Percentiles rank a stretch among this genome's conserved stretches.
phyloP scores from a whole-genome alignment of 2,113 vertebrate species.

The Psephotus haematonotus region DNA sequence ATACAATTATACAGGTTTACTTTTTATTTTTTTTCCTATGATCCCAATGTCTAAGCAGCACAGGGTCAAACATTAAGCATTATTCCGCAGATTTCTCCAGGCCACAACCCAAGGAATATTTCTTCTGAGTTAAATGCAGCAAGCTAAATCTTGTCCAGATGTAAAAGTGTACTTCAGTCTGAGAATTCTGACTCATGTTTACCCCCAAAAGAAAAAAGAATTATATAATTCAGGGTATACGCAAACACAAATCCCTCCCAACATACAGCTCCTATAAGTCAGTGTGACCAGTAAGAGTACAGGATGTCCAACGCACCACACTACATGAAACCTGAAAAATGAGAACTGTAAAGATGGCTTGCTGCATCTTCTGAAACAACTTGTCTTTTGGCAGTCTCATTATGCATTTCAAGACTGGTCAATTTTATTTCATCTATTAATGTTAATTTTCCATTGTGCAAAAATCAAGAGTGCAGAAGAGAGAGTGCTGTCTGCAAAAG shows the following conservation, averaged over 20 bases:
- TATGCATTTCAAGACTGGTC: neutral
- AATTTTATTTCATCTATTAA: neutral
- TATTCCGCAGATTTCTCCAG: neutral
- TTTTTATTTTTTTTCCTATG: neutral
- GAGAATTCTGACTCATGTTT: neutral
- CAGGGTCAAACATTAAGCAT: neutral
- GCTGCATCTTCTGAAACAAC: neutral
- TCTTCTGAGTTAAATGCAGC: neutral
- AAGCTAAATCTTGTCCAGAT: neutral
- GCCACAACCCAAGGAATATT: neutral
- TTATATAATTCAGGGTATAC: neutral
- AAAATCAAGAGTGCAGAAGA: neutral
- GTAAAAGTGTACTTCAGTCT: neutral
- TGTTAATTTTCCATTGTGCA: neutral
- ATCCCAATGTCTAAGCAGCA: neutral
- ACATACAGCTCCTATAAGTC: neutral
- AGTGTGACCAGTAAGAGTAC: neutral
- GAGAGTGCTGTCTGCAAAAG: neutral
- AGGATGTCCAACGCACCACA: accelerated
- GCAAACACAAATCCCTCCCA: neutral
- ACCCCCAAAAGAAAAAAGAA: neutral
- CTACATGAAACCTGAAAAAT: neutral
- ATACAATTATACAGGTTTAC: neutral
- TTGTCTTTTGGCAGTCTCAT: neutral
- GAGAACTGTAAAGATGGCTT: neutral